phyloP scores from a whole-genome alignment of 1,140 invertebrate genomes.

The Anastrepha obliqua region DNA sequence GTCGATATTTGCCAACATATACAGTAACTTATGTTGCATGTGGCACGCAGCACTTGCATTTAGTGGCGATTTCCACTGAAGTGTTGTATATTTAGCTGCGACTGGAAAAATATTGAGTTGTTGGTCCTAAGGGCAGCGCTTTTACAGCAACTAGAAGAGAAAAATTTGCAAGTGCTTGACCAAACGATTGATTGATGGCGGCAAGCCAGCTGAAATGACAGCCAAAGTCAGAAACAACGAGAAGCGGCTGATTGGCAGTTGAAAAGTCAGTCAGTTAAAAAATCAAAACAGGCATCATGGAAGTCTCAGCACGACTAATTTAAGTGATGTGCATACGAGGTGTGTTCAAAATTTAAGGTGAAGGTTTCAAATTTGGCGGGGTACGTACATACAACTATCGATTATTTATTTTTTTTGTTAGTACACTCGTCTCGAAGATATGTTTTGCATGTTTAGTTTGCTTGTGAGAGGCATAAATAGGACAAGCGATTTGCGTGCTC shows the following conservation, averaged over 20 bases:
- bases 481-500: too few relatives aligned
- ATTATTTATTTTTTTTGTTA: too few relatives aligned
- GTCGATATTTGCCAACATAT: neutral
- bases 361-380: too few relatives aligned
- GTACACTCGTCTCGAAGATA: too few relatives aligned
- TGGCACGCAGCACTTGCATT: constrained; percentile 12
- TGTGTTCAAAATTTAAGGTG: too few relatives aligned
- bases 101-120: constrained; percentile 6
- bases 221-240: neutral
- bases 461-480: too few relatives aligned
- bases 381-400: too few relatives aligned
- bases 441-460: too few relatives aligned
- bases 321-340: too few relatives aligned
- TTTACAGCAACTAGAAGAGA: neutral
- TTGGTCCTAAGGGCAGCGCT: neutral
- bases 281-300: neutral
- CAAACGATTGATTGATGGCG: constrained; percentile 21
- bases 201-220: neutral
- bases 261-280: neutral
- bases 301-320: too few relatives aligned
- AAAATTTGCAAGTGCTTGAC: neutral
- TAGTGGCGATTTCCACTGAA: neutral
- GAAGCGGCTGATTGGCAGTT: neutral
- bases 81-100: neutral
- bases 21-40: neutral